Conservation (phyloP, 1,140 invertebrate species). For the Conus ventricosus region DNA sequence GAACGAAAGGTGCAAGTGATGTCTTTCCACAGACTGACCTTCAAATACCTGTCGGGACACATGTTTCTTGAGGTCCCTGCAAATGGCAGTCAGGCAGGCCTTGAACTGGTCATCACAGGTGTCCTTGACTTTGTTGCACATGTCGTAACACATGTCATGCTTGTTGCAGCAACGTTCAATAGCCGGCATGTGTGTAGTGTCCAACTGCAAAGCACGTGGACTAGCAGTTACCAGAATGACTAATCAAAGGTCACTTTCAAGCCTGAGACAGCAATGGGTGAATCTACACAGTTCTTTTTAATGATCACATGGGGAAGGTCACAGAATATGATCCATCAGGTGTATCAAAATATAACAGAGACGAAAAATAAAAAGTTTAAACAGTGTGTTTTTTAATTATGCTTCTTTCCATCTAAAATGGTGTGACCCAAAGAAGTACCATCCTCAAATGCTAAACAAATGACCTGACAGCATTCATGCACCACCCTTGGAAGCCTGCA, state of each 20-base stretch:
- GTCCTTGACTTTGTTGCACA: conserved; percentile 89
- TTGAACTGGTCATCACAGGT: conserved; percentile 91
- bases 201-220: conserved; percentile 77
- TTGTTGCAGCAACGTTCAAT: conserved; percentile 87
- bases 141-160: conserved; percentile 93
- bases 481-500: too few relatives aligned
- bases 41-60: conserved; percentile 34
- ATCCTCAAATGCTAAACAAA: too few relatives aligned
- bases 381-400: too few relatives aligned
- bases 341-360: not conserved
- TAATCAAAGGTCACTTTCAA: not conserved
- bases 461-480: too few relatives aligned
- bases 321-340: not conserved
- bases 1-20: too few relatives aligned
- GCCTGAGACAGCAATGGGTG: not conserved
- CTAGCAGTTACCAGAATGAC: not conserved
- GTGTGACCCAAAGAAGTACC: too few relatives aligned
- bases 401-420: too few relatives aligned
- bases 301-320: not conserved
- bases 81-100: conserved; percentile 88
- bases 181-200: conserved; percentile 84
- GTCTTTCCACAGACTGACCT: conserved; percentile 27
- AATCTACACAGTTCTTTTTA: too few relatives aligned
- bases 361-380: too few relatives aligned
- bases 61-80: conserved; percentile 78